phyloP scores from a whole-genome alignment of 2,797 vertebrate genomes.

The Oreortyx pictus region DNA sequence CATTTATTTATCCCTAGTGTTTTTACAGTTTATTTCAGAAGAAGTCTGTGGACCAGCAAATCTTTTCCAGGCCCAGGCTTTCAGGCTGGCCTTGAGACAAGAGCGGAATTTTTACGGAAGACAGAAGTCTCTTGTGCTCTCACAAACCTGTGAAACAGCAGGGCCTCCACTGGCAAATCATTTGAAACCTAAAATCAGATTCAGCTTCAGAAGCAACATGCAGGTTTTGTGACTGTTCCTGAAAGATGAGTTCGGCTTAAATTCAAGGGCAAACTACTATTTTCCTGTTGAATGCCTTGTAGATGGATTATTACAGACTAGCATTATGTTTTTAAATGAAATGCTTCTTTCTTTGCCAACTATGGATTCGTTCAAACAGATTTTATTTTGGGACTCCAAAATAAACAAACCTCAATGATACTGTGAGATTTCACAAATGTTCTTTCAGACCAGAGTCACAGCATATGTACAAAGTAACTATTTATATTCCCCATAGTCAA shows the following conservation, averaged over 20 bases:
- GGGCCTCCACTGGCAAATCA: background rate
- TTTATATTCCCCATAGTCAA: conserved; percentile 1
- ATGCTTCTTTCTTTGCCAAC: conserved; percentile 58
- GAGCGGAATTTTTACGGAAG: background rate
- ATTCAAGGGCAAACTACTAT: conserved; percentile 26
- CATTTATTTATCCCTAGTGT: background rate
- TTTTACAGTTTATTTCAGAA: background rate
- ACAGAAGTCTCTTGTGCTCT: background rate
- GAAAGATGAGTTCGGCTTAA: conserved; percentile 4
- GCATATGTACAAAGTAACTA: background rate
- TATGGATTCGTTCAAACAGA: conserved; percentile 18
- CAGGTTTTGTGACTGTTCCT: conserved; percentile 35
- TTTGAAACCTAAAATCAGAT: conserved; percentile 7
- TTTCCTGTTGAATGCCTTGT: conserved; percentile 43
- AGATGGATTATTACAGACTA: conserved; percentile 67
- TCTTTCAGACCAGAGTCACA: conserved; percentile 48
- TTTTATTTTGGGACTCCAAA: conserved; percentile 71
- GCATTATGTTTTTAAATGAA: conserved; percentile 42
- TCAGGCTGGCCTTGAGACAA: background rate
- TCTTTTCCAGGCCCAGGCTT: background rate
- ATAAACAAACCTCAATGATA: conserved; percentile 72
- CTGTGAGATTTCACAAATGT: conserved; percentile 42
- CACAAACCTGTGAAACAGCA: conserved; percentile 22
- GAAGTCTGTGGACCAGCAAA: background rate
- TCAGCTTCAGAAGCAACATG: conserved; percentile 24